Evolutionary conservation across 2,888 invertebrate genomes (phyloP).

Genomic region (Leptopilina drosophilae): DNA sequence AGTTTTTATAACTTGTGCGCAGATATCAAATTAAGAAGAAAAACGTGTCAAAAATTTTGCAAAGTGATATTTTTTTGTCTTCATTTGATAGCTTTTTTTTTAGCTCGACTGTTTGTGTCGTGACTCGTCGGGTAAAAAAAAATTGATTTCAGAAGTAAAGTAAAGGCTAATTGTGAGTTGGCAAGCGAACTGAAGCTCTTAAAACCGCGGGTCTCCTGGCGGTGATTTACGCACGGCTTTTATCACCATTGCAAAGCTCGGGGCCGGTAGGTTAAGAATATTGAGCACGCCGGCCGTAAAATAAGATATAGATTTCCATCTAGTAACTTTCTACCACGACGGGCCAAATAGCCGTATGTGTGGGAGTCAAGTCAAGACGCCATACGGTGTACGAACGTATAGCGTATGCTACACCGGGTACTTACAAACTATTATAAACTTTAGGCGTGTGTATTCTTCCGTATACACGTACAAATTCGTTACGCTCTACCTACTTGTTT

Average conservation of each 20-base stretch:
- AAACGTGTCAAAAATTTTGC: too few relatives aligned
- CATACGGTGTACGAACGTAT: constrained; percentile 68
- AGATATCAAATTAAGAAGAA: too few relatives aligned
- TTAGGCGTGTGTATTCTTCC: constrained; percentile 51
- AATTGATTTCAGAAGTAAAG: constrained; percentile 29
- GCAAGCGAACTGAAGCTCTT: constrained; percentile 36
- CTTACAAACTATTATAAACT: constrained; percentile 59
- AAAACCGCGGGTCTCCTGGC: constrained; percentile 38
- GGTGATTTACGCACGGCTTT: constrained; percentile 67
- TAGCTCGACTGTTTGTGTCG: background rate
- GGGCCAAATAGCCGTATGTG: constrained; percentile 64
- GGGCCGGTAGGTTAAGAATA: constrained; percentile 66
- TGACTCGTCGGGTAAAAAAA: background rate
- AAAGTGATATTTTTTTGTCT: too few relatives aligned
- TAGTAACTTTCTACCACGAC: constrained; percentile 74
- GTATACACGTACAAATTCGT: constrained; percentile 57
- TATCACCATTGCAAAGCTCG: constrained; percentile 61
- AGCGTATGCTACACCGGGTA: constrained; percentile 36
- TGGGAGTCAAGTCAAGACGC: constrained; percentile 70
- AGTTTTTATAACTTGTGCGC: too few relatives aligned
- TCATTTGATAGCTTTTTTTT: too few relatives aligned
- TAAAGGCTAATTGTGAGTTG: constrained; percentile 36
- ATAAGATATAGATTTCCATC: constrained; percentile 77
- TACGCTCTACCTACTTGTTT: constrained; percentile 55
- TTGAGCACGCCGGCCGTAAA: constrained; percentile 72